These are phyloP conservation scores for Eupithecia subfuscata DNA, from an alignment of 2,888 invertebrate genomes.

Conservation along the genomic window DNA sequence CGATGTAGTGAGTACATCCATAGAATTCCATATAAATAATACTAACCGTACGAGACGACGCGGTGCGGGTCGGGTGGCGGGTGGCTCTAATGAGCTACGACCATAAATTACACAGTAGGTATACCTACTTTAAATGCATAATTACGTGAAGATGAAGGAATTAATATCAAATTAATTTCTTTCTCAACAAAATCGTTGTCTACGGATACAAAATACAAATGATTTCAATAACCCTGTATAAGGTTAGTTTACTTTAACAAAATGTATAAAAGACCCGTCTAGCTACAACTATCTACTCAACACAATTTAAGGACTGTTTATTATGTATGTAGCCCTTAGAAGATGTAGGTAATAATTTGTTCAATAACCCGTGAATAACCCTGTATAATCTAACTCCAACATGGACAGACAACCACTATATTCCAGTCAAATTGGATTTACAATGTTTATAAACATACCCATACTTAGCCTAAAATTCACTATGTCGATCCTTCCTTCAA, in stretches of 20 bases:
- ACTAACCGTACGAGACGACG: too few relatives aligned
- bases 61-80: too few relatives aligned
- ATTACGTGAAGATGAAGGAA: neutral
- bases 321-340: neutral
- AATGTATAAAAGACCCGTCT: neutral
- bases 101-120: too few relatives aligned
- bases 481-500: too few relatives aligned
- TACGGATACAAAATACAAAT: neutral
- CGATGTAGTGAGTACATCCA: too few relatives aligned
- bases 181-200: neutral
- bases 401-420: neutral
- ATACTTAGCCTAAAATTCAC: too few relatives aligned
- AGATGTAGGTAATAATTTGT: neutral
- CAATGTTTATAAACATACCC: too few relatives aligned
- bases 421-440: too few relatives aligned
- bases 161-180: neutral
- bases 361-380: neutral
- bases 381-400: neutral
- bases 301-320: neutral
- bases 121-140: neutral
- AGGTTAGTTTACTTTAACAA: neutral
- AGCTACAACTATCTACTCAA: neutral
- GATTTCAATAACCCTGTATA: conserved; percentile 2
- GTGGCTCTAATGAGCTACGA: too few relatives aligned
- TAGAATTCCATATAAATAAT: too few relatives aligned